phyloP scores from a whole-genome alignment of 2,797 vertebrate species.

The Agapornis canus region DNA sequence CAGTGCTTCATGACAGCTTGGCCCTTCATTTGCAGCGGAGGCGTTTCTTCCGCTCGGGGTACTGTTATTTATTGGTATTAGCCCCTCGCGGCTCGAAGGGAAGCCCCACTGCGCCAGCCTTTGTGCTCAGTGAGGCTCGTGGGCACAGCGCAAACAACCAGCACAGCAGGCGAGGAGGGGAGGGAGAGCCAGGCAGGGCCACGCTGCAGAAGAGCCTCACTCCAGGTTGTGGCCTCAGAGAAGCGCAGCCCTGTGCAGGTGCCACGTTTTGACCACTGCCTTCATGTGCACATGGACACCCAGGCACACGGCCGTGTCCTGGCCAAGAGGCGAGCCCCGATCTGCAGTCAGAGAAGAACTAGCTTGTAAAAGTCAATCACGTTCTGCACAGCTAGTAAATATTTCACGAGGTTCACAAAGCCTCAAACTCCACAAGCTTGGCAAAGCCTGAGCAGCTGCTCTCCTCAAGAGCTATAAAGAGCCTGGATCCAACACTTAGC shows the following conservation, averaged over 20 bases:
- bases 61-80: background rate
- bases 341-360: background rate
- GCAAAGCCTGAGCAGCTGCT: background rate
- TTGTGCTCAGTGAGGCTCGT: background rate
- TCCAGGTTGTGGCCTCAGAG: background rate
- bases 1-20: background rate
- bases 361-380: background rate
- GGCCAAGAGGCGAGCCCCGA: background rate
- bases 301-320: background rate
- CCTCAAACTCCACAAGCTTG: conserved; percentile 22
- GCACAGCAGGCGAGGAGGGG: background rate
- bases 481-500: background rate
- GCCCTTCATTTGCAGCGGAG: background rate
- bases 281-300: accelerated
- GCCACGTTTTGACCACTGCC: background rate
- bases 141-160: background rate
- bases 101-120: background rate
- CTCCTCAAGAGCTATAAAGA: background rate
- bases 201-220: accelerated
- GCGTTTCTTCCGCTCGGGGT: background rate
- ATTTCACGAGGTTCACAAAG: background rate
- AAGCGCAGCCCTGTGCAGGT: background rate
- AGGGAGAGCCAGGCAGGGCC: background rate
- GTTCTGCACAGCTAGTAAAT: conserved; percentile 15
- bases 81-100: background rate